Conservation (phyloP, 92 coral and sea anemone species). For the Umimayanthus kanabou region DNA sequence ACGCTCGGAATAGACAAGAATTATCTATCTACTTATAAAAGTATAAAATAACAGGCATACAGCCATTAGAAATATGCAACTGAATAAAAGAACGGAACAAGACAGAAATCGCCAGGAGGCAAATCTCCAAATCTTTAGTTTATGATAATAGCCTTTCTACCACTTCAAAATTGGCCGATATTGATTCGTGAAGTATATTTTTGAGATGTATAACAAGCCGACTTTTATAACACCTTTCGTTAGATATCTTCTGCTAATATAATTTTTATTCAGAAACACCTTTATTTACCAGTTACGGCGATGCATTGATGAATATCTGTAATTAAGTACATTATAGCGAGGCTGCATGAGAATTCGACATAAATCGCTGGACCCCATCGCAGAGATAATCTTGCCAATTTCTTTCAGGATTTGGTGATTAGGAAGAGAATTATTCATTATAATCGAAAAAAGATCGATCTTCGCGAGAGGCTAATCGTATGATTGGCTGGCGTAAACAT, state of each 20-base stretch:
- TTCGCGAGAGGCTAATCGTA: not conserved
- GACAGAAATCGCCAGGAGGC: constrained; percentile 7
- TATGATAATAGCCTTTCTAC: not conserved
- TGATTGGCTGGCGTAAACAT: constrained; percentile 1
- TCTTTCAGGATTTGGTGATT: constrained; percentile 5
- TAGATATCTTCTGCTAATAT: not conserved
- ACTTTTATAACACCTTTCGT: not conserved
- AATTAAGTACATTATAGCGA: not conserved
- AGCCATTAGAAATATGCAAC: not conserved
- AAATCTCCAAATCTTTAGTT: constrained; percentile 1
- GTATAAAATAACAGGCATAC: not conserved
- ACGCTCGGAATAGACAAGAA: not conserved
- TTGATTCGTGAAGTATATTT: not conserved
- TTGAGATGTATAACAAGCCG: not conserved
- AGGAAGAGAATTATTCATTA: not conserved
- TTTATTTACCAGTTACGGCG: not conserved
- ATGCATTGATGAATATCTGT: not conserved
- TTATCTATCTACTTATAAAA: not conserved
- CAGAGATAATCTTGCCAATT: not conserved
- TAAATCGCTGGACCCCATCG: not conserved
- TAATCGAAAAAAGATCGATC: not conserved
- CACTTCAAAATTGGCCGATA: not conserved
- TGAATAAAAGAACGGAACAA: not conserved
- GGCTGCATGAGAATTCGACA: not conserved
- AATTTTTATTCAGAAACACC: not conserved